Evolutionary conservation across 2,113 vertebrate genomes (phyloP), one percentile per base, ranked within the genome.

Genomic region (Megalops atlanticus): DNA sequence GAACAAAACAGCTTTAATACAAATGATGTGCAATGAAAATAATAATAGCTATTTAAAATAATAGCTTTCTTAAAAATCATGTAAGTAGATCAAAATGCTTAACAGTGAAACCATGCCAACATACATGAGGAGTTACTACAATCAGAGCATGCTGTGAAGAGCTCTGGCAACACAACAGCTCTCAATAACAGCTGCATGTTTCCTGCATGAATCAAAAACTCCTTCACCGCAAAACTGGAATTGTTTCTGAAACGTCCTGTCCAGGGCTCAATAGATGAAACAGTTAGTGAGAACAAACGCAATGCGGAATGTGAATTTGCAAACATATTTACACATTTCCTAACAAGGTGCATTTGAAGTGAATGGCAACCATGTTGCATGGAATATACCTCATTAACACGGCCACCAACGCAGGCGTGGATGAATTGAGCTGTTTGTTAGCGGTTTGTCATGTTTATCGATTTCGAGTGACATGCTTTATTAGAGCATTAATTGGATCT

Each of bases 401-500:
- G 10, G 2, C 58, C 58, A 24, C 58, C n/a, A 10, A 31, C n/a
- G n/a, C 21, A 27, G 58, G 11, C 8, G 58, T 31, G 31, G 58
- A 64, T 31, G n/a, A 64, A 64, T 11, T 27, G 58, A 11, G 4
- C 24, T 24, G n/a, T 64, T 64, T 31, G 58, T 64, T 24, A 27
- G 58, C 58, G 31, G n/a, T 64, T 64, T 64, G 31, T 64, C 58
- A 64, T n/a, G n/a, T 64, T 64, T 64, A 64, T 64, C 31, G 58
- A 64, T 64, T 64, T n/a, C n/a, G 24, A 27, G n/a, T 64, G 58
- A 64, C 58, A 64, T 64, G 24, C 58, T 64, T 64, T 64, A 64
- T 64, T 64, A n/a, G 58, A 64, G 58, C 31, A 64, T 64, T 64
- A 64, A 64, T 64, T 64, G 31, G 58, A 64, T 64, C 58, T n/a